Evolutionary conservation across 2,797 vertebrate species (phyloP).

Genomic region (Pristis pectinata): DNA sequence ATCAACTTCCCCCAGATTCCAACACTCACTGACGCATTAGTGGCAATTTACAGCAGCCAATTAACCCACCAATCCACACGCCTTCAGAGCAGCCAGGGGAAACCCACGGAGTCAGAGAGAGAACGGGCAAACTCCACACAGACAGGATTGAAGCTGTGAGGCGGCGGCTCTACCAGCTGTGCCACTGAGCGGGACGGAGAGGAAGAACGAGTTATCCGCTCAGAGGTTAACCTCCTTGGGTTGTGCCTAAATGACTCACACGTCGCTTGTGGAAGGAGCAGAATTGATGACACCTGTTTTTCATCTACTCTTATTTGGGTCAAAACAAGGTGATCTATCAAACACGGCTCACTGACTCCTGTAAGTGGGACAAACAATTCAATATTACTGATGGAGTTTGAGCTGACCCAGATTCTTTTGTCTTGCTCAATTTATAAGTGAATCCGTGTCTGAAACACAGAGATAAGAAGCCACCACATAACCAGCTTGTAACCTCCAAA

Average conservation of each 20-base stretch:
- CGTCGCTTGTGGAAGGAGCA: not conserved
- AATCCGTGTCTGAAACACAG: not conserved
- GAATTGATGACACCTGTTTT: not conserved
- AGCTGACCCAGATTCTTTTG: not conserved
- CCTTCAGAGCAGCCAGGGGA: too few species aligned
- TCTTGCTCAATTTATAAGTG: not conserved
- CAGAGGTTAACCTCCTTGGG: not conserved
- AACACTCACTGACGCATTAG: too few species aligned
- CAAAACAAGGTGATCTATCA: not conserved
- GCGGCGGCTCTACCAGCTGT: too few species aligned
- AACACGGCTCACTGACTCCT: not conserved
- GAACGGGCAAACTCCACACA: too few species aligned
- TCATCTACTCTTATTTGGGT: not conserved
- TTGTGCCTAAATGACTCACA: not conserved
- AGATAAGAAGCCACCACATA: too few species aligned
- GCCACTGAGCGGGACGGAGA: not conserved
- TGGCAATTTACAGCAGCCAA: too few species aligned
- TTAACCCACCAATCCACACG: too few species aligned
- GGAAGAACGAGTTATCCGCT: not conserved
- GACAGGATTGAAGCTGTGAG: not conserved
- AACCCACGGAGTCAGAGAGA: too few species aligned
- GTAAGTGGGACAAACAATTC: not conserved
- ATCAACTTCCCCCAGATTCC: too few species aligned
- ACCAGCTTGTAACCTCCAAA: not conserved
- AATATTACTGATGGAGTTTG: not conserved